Evolutionary conservation across 2,113 vertebrate species (phyloP), one percentile per base, ranked within the genome.

Genomic region (Catharus minimus): DNA sequence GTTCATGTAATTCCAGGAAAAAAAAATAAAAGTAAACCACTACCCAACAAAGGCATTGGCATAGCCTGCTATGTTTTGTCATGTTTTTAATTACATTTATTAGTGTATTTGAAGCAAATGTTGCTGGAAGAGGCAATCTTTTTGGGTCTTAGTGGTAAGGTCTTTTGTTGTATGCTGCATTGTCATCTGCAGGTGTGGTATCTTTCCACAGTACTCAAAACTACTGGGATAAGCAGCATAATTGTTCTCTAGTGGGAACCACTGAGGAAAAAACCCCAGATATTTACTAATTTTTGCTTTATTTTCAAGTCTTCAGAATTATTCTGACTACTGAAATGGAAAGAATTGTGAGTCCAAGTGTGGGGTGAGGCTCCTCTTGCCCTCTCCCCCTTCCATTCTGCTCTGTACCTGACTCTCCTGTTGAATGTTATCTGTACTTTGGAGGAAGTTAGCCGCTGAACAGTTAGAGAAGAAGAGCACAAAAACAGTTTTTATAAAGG

Each of bases 391-490:
- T 50, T 58, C 57, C 20, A 14, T 73, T 68, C 33, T 41, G 46
- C 43, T 58, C 18, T 36, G 10, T 49, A 7, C 7, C 65, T 69
- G 24, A 32, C 21, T 52, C 10, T 77, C 5, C 7, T 47, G 16
- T 67, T 64, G 46, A 24, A 19, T 3, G 10, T 27, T 47, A 13
- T 27, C 13, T n/a, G 27, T 74, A 22, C 82, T 83, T 74, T 52
- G 62, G 14, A 80, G 56, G 33, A 41, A 26, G 13, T 30, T 5
- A 11, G 26, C 17, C 8, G 36, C 8, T 55, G 33, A 12, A 43
- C 1, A 0, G 2, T 16, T 80, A 9, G 49, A 72, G 57, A 49
- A 39, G 67, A 36, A 14, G 21, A 55, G 9, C 8, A 15, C 1
- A 8, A 52, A 71, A 86, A 2, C 18, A 65, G 15, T 16, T 10